phyloP scores from a whole-genome alignment of 2,888 invertebrate genomes.

The Epirrhoe tristata region DNA sequence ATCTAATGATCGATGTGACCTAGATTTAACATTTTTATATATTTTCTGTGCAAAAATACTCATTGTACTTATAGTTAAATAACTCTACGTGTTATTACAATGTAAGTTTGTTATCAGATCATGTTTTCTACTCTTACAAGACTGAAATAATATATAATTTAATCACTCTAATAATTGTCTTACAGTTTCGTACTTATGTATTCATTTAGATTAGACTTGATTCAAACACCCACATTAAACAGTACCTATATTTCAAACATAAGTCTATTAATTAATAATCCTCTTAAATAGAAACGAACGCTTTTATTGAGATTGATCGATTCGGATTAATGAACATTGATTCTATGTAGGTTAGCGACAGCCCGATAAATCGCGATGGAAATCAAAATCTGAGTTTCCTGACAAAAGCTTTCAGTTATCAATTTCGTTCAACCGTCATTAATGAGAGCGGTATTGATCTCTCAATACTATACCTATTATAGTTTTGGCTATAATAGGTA shows the following conservation, averaged over 20 bases:
- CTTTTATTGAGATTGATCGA: not conserved
- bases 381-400: slow-evolving; percentile 55
- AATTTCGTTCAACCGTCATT: slow-evolving; percentile 68
- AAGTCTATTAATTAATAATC: slow-evolving; percentile 43
- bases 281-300: not conserved
- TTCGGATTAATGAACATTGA: not conserved
- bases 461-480: too few species aligned
- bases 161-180: slow-evolving; percentile 56
- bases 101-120: slow-evolving; percentile 14
- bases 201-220: slow-evolving; percentile 64
- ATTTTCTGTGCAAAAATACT: slow-evolving; percentile 7
- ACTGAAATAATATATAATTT: slow-evolving; percentile 65
- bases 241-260: slow-evolving; percentile 59
- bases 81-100: slow-evolving; percentile 3
- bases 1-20: not conserved
- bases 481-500: not conserved
- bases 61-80: slow-evolving; percentile 1
- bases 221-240: slow-evolving; percentile 75
- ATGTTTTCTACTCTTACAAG: slow-evolving; percentile 66
- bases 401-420: slow-evolving; percentile 73
- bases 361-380: slow-evolving; percentile 47
- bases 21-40: slow-evolving; percentile 4
- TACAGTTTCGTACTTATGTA: slow-evolving; percentile 60
- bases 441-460: slow-evolving; percentile 62
- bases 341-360: not conserved